A percentile compares a stretch with the other conserved stretches of the same genome.
Evolutionary conservation across 2,888 invertebrate species (phyloP).

Genomic region (Leptinotarsa haldemani): DNA sequence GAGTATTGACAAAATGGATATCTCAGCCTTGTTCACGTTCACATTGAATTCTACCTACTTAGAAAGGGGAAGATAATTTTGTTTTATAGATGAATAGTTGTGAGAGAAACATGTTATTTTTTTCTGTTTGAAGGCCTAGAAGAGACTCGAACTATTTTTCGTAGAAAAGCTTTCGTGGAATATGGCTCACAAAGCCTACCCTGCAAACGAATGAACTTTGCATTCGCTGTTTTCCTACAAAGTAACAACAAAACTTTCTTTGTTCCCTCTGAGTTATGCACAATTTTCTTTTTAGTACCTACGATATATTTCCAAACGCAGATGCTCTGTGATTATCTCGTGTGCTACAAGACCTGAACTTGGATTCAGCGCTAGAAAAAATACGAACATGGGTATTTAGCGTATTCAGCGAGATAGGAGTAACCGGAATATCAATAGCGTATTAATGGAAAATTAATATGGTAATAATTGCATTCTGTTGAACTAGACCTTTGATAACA

Average conservation of each 20-base stretch:
- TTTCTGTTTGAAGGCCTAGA: too few relatives aligned
- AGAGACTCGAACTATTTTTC: too few relatives aligned
- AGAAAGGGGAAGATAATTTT: too few relatives aligned
- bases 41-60: too few relatives aligned
- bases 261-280: not conserved
- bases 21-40: too few relatives aligned
- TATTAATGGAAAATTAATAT: constrained; percentile 9
- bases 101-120: too few relatives aligned
- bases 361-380: not conserved
- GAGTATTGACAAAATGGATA: too few relatives aligned
- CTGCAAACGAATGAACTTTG: too few relatives aligned
- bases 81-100: too few relatives aligned
- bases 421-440: not conserved
- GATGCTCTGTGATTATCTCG: not conserved
- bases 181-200: too few relatives aligned
- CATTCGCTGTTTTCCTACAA: not conserved
- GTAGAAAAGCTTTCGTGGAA: too few relatives aligned
- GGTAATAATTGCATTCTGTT: constrained; percentile 1
- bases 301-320: not conserved
- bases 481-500: constrained; percentile 9
- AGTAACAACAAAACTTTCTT: not conserved
- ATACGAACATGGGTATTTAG: not conserved
- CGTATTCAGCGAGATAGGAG: not conserved
- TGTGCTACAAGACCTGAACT: not conserved
- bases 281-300: not conserved